These are phyloP conservation scores for Podarcis siculus DNA, from an alignment of 2,797 vertebrate species.

Conservation along the genomic window DNA sequence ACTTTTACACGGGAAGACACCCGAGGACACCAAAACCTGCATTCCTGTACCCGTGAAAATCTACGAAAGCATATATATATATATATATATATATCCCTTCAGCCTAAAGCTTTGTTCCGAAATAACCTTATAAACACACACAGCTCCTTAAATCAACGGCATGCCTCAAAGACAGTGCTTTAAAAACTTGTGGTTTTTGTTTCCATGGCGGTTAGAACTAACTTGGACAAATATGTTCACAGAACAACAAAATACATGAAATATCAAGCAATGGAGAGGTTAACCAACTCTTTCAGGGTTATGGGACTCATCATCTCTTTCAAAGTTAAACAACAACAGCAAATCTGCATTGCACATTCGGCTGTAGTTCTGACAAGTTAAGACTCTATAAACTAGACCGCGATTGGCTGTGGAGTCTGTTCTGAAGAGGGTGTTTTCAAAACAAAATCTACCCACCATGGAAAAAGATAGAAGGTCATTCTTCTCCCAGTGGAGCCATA, in stretches of 20 bases:
- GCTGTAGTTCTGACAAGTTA: conserved; percentile 43
- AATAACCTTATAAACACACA: conserved; percentile 53
- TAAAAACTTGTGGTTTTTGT: conserved; percentile 55
- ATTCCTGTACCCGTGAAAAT: too few relatives aligned
- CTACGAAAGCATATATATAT: too few relatives aligned
- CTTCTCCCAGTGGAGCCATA: conserved; percentile 64
- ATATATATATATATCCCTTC: conserved; percentile 2
- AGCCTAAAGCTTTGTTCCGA: conserved; percentile 55
- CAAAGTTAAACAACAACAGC: conserved; percentile 28
- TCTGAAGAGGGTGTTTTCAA: conserved; percentile 56
- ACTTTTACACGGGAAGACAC: too few relatives aligned
- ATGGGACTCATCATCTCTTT: conserved; percentile 39
- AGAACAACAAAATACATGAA: conserved; percentile 56
- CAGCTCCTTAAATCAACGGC: conserved; percentile 53
- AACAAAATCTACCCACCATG: conserved; percentile 50
- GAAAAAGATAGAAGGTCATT: conserved; percentile 69
- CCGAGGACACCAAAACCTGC: too few relatives aligned
- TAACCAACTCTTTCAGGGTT: conserved; percentile 30
- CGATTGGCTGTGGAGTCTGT: conserved; percentile 43
- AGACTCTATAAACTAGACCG: conserved; percentile 52
- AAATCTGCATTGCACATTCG: conserved; percentile 27
- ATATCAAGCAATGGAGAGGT: conserved; percentile 33
- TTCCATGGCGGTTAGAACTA: conserved; percentile 49
- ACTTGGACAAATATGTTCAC: conserved; percentile 63
- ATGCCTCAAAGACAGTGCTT: conserved; percentile 56